These are phyloP conservation scores for Stichodactyla helianthus DNA, from an alignment of 64 coral and sea anemone genomes.

Conservation along the genomic window DNA sequence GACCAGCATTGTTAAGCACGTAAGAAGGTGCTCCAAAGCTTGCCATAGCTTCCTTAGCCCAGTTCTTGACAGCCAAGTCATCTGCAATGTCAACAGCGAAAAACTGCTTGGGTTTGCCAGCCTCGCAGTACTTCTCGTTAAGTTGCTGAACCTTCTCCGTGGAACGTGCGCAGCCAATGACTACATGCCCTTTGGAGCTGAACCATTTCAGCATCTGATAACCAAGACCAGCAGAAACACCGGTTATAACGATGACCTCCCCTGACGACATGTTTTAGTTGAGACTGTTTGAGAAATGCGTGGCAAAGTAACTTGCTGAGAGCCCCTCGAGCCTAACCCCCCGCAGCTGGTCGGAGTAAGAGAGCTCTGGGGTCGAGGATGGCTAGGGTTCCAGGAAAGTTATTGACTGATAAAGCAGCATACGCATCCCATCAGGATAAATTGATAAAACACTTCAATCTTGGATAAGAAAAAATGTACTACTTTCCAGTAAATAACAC, in stretches of 20 bases:
- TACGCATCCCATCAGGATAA: too few relatives aligned
- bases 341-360: too few relatives aligned
- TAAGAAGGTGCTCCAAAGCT: slow-evolving; percentile 42
- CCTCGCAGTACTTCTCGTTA: slow-evolving; percentile 38
- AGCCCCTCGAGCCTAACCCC: too few relatives aligned
- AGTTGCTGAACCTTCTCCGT: slow-evolving; percentile 40
- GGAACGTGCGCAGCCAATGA: slow-evolving; percentile 46
- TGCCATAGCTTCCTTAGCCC: slow-evolving; percentile 27
- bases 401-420: too few relatives aligned
- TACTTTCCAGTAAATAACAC: not conserved
- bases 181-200: slow-evolving; percentile 25
- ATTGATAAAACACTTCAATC: too few relatives aligned
- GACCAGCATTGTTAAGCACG: slow-evolving; percentile 55
- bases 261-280: not conserved
- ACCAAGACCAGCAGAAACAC: slow-evolving; percentile 48
- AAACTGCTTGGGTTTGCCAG: slow-evolving; percentile 36
- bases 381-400: too few relatives aligned
- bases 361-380: too few relatives aligned
- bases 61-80: slow-evolving; percentile 25
- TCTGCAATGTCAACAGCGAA: slow-evolving; percentile 41
- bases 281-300: too few relatives aligned
- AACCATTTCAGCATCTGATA: slow-evolving; percentile 51
- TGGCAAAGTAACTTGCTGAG: too few relatives aligned
- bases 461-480: not conserved
- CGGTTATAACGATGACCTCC: slow-evolving; percentile 45